Evolutionary conservation across 2,797 vertebrate species (phyloP).

Genomic region (Pantherophis alleghaniensis): DNA sequence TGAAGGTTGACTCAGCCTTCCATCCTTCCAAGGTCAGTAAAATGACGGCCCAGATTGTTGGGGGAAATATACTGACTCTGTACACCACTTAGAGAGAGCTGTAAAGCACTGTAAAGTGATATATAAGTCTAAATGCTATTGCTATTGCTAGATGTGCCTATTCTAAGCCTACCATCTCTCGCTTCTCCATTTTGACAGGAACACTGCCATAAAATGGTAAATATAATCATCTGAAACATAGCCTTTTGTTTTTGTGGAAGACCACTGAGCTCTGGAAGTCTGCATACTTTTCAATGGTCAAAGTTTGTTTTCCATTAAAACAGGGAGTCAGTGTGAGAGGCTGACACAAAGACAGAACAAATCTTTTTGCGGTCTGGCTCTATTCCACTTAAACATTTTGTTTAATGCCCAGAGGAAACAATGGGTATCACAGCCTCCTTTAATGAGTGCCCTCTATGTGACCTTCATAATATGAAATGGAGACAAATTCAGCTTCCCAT

Average conservation of each 20-base stretch:
- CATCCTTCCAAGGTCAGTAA: no score
- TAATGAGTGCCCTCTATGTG: neutral
- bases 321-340: neutral
- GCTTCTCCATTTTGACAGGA: neutral
- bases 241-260: neutral
- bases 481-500: neutral
- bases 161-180: neutral
- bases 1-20: no score
- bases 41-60: no score
- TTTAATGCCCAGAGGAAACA: neutral
- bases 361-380: neutral
- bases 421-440: neutral
- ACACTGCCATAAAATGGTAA: neutral
- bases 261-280: neutral
- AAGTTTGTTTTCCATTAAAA: neutral
- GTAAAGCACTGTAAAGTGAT: no score
- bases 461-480: neutral
- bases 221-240: neutral
- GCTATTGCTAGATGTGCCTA: neutral
- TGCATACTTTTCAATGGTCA: neutral
- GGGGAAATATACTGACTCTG: no score
- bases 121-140: no score
- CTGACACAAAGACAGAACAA: neutral
- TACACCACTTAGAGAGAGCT: no score
- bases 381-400: neutral